phyloP scores from a whole-genome alignment of 1,140 invertebrate genomes.

The Lordiphosa clarofinis region DNA sequence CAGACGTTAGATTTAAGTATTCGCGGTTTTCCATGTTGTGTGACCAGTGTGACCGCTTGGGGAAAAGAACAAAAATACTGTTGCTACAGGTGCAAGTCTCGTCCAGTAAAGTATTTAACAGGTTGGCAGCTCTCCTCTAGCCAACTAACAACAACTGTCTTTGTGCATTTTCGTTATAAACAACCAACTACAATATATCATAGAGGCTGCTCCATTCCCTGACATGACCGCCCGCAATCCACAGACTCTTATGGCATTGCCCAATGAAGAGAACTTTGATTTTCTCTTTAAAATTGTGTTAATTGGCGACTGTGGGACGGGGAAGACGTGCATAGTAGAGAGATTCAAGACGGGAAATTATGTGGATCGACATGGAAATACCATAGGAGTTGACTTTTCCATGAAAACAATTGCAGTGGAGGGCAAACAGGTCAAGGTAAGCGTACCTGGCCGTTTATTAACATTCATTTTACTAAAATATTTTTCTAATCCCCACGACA shows the following conservation, averaged over 20 bases:
- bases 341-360: conserved; percentile 96
- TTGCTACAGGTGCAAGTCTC: no score
- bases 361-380: conserved; percentile 94
- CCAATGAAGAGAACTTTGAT: conserved; percentile 85
- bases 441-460: neutral
- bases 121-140: no score
- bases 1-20: no score
- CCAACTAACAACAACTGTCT: no score
- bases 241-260: conserved; percentile 80
- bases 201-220: neutral
- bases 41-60: no score
- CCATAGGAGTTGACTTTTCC: conserved; percentile 97
- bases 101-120: no score
- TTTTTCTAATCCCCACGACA: conserved; percentile 7
- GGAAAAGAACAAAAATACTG: no score
- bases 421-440: conserved; percentile 95
- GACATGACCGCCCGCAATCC: conserved; percentile 81
- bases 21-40: no score
- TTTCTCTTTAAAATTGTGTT: conserved; percentile 90
- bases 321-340: conserved; percentile 93
- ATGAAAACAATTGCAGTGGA: conserved; percentile 97
- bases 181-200: neutral
- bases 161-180: neutral
- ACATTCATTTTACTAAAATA: neutral
- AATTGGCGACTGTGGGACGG: conserved; percentile 89